These are phyloP conservation scores for Talpa occidentalis DNA, from an alignment of 2,113 vertebrate genomes.

Conservation along the genomic window DNA sequence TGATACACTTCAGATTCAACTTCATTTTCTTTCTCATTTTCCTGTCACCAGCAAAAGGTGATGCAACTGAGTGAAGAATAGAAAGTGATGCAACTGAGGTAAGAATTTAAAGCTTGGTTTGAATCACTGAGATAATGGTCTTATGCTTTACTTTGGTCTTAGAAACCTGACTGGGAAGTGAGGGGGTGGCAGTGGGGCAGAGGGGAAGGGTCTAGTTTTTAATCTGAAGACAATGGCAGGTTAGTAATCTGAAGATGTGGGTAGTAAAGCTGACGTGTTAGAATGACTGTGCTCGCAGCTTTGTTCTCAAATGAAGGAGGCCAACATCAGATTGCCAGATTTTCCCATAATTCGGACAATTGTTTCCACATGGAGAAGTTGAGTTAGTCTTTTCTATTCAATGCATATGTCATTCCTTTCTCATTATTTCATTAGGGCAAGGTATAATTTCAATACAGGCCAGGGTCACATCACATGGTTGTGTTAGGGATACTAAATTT, in stretches of 20 bases:
- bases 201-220: neutral
- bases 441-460: neutral
- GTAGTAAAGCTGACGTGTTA: neutral
- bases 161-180: neutral
- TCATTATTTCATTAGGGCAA: neutral
- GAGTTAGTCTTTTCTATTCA: neutral
- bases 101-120: neutral
- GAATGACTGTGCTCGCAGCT: neutral
- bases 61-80: neutral
- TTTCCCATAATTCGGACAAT: slow-evolving; percentile 1
- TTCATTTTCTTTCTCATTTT: neutral
- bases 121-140: neutral
- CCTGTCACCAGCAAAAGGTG: neutral
- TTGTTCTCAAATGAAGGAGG: slow-evolving; percentile 35
- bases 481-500: neutral
- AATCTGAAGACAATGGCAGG: neutral
- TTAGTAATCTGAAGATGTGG: neutral
- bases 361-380: slow-evolving; percentile 4
- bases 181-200: neutral
- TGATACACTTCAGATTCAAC: no score
- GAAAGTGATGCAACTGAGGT: neutral
- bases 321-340: neutral
- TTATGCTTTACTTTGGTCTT: neutral
- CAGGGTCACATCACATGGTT: neutral
- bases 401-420: neutral